Evolutionary conservation across 2,797 vertebrate genomes (phyloP).

Genomic region (Passerculus sandwichensis): DNA sequence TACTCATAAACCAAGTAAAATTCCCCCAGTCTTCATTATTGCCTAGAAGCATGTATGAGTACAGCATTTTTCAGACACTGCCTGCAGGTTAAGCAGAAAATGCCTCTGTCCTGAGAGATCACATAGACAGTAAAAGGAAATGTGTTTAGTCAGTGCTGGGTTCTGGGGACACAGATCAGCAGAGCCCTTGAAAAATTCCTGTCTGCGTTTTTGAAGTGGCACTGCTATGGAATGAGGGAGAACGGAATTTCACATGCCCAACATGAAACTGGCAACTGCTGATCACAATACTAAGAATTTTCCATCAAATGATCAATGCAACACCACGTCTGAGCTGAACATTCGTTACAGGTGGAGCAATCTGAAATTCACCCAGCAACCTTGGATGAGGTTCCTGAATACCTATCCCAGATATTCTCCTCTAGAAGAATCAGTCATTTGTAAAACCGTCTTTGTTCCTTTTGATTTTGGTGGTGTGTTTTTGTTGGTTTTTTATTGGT

Average conservation of each 20-base stretch:
- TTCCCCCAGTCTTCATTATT: not conserved
- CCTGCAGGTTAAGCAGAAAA: not conserved
- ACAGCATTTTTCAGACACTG: not conserved
- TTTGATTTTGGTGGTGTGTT: accelerated
- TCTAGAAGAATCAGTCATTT: not conserved
- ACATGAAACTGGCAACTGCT: not conserved
- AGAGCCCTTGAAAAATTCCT: not conserved
- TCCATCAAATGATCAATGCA: not conserved
- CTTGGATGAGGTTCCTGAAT: not conserved
- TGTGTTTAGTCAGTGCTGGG: accelerated
- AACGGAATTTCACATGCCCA: not conserved
- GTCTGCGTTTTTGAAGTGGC: not conserved
- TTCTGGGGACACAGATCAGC: not conserved
- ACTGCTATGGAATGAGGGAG: not conserved
- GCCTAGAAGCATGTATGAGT: accelerated
- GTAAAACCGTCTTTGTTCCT: not conserved
- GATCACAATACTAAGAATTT: not conserved
- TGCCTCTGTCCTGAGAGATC: not conserved
- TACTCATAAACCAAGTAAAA: not conserved
- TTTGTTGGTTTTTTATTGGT: not conserved
- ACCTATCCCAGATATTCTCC: not conserved
- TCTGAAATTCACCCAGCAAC: not conserved
- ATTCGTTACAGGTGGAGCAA: not conserved
- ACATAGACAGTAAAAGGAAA: not conserved
- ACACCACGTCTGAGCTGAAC: not conserved